Evolutionary conservation across 2,113 vertebrate species (phyloP), one percentile per base, ranked within the genome.

Genomic region (Machaerirhynchus nigripectus): DNA sequence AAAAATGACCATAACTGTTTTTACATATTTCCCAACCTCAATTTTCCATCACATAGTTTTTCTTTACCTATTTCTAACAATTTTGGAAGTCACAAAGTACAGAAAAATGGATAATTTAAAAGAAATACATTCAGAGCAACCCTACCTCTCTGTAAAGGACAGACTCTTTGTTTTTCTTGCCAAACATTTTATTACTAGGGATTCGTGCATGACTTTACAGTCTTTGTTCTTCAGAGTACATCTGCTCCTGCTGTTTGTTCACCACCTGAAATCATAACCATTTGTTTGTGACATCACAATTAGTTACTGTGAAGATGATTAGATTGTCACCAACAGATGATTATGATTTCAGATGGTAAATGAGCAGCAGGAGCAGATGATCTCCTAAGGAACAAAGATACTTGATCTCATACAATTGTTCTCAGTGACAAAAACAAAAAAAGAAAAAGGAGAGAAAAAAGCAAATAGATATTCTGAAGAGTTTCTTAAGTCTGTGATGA

Each of bases 241-340:
- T 97, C 96, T 97, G 97, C 61, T 97, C 97, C 96, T 97, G 97
- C 97, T 97, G 96, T 92, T 97, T 95, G 71, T 96, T 95, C 94
- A 96, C 96, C 97, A 97, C 94, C 96, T 97, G 97, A 97, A 97
- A 97, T 97, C 97, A 97, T 97, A 97, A 95, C 86, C 91, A 68
- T 95, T 95, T 97, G 86, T 95, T 97, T 91, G 95, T 96, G 96
- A 97, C 95, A 96, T 95, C 92, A 95, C 92, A 96, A 92, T 97
- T 95, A 96, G 93, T 94, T 95, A 95, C 95, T 95, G 76, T 93
- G 95, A 95, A 91, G 89, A 96, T 96, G 87, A 95, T 95, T 93
- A 93, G 92, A 84, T 95, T 97, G 96, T 97, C 90, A 97, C 80
- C 92, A 96, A 49, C 95, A 95, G 95, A 97, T 93, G 90, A 96